phyloP scores from a whole-genome alignment of 2,888 invertebrate genomes.

The Oegoconia quadripuncta region DNA sequence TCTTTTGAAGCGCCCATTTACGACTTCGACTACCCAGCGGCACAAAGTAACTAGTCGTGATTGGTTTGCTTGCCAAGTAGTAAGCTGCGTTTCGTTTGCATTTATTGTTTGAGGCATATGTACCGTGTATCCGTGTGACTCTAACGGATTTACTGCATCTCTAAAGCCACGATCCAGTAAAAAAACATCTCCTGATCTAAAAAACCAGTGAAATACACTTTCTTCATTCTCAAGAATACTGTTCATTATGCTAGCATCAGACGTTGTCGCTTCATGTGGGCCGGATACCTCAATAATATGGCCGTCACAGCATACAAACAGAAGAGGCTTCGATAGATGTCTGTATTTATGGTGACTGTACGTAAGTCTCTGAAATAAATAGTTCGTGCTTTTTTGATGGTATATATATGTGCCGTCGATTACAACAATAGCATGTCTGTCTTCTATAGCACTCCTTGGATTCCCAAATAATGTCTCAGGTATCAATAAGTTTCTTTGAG shows the following conservation, averaged over 20 bases:
- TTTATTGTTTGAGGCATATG: background rate
- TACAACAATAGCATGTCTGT: background rate
- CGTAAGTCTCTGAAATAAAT: background rate
- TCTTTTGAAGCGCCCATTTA: conserved; percentile 10
- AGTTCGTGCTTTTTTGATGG: conserved; percentile 1
- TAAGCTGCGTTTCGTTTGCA: background rate
- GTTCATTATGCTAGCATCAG: conserved; percentile 4
- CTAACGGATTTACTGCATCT: background rate
- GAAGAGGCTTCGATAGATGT: conserved; percentile 1
- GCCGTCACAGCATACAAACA: conserved; percentile 4
- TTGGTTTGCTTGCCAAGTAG: conserved; percentile 2
- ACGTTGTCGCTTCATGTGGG: background rate
- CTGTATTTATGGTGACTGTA: conserved; percentile 3
- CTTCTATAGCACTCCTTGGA: too few relatives aligned
- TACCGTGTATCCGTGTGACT: background rate
- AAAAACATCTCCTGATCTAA: conserved; percentile 1
- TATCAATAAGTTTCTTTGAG: background rate
- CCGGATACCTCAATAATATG: conserved; percentile 4
- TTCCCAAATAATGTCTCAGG: background rate
- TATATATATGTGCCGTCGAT: conserved; percentile 4
- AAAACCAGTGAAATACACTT: conserved; percentile 1
- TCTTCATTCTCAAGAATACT: background rate
- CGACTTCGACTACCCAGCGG: conserved; percentile 13
- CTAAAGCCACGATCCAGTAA: conserved; percentile 6
- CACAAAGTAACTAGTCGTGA: conserved; percentile 7